Percentiles rank a stretch among this genome's conserved stretches.
phyloP scores from a whole-genome alignment of 2,888 invertebrate genomes.

The Nephrocerus scutellatus region DNA sequence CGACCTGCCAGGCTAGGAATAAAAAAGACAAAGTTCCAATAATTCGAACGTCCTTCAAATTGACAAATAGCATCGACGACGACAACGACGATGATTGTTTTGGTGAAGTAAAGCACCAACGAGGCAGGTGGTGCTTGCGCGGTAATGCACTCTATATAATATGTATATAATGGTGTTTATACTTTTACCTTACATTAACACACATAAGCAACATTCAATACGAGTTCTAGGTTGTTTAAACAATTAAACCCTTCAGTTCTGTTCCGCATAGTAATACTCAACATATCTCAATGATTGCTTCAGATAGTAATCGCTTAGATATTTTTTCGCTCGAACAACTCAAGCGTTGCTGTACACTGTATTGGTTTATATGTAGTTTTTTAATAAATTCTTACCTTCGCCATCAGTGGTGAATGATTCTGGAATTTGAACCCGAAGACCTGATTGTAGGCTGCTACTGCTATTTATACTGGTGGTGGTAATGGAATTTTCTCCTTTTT shows the following conservation, averaged over 20 bases:
- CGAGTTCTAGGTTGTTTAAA: too few species aligned
- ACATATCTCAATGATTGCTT: too few species aligned
- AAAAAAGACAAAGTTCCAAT: not conserved
- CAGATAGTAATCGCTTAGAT: too few species aligned
- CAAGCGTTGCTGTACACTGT: slow-evolving; percentile 4
- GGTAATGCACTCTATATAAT: too few species aligned
- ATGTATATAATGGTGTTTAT: too few species aligned
- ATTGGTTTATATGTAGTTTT: slow-evolving; percentile 5
- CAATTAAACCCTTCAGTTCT: too few species aligned
- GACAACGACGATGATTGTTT: too few species aligned
- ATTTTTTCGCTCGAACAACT: slow-evolving; percentile 11
- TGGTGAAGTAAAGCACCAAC: too few species aligned
- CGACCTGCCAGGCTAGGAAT: not conserved
- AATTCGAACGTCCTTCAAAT: slow-evolving; percentile 2
- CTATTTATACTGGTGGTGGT: slow-evolving; percentile 25
- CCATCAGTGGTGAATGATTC: slow-evolving; percentile 77
- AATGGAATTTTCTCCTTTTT: slow-evolving; percentile 32
- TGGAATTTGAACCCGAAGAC: slow-evolving; percentile 33
- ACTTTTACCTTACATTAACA: too few species aligned
- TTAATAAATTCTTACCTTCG: slow-evolving; percentile 75
- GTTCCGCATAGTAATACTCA: too few species aligned
- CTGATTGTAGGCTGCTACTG: slow-evolving; percentile 28
- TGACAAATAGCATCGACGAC: slow-evolving; percentile 1
- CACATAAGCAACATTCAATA: too few species aligned
- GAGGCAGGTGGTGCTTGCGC: too few species aligned